Conservation (phyloP, 2,797 vertebrate genomes). For the Chelonia mydas region DNA sequence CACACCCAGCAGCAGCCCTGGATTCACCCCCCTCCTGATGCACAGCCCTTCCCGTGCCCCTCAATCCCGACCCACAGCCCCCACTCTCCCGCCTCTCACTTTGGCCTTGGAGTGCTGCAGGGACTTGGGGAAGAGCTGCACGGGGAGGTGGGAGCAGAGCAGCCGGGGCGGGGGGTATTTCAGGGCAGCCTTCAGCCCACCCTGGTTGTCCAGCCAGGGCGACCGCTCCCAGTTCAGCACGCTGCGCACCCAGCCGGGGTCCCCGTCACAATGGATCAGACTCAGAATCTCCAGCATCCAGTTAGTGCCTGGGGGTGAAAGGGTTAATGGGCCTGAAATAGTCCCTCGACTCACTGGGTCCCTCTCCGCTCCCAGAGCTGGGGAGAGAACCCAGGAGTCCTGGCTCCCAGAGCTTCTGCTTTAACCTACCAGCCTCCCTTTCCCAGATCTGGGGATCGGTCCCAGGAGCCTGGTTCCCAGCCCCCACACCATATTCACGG, state of each 20-base stretch:
- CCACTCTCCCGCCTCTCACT: conserved; percentile 63
- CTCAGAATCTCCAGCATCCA: conserved; percentile 80
- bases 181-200: conserved; percentile 65
- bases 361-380: background rate
- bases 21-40: no score
- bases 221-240: conserved; percentile 90
- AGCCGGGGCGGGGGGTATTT: conserved; percentile 79
- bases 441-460: no score
- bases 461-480: no score
- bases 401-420: no score
- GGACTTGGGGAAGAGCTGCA: conserved; percentile 83
- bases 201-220: conserved; percentile 87
- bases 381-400: no score
- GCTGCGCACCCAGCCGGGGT: conserved; percentile 81
- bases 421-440: no score
- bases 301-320: conserved; percentile 62
- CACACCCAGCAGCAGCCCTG: background rate
- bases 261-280: conserved; percentile 85
- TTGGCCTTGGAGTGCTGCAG: conserved; percentile 86
- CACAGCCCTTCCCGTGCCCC: background rate
- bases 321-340: background rate
- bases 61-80: background rate
- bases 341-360: background rate
- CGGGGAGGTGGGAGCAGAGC: conserved; percentile 85
- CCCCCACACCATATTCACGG: background rate